A percentile compares a stretch with the other conserved stretches of the same genome.
phyloP scores from a whole-genome alignment of 2,797 vertebrate genomes.

The Hafferia zeledoni region DNA sequence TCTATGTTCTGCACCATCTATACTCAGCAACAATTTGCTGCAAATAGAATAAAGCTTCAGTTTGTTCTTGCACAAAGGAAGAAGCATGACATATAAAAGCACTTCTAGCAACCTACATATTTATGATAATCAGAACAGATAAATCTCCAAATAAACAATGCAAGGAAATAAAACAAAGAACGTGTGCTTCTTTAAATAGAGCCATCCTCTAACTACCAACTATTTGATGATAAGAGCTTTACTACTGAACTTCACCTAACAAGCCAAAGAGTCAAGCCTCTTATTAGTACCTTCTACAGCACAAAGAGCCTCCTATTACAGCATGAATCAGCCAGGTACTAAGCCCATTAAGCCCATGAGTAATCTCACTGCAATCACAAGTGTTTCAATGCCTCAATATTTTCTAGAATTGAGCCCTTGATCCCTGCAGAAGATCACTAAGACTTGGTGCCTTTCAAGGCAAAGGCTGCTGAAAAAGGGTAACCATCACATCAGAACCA shows the following conservation, averaged over 20 bases:
- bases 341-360: conserved; percentile 8
- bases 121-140: conserved; percentile 40
- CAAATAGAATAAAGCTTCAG: conserved; percentile 24
- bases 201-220: neutral
- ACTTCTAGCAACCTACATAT: neutral
- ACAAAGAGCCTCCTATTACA: conserved; percentile 3
- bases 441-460: neutral
- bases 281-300: neutral
- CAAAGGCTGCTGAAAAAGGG: neutral
- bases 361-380: conserved; percentile 22
- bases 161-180: neutral
- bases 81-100: conserved; percentile 10
- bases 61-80: neutral
- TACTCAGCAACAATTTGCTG: conserved; percentile 31
- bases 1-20: conserved; percentile 9
- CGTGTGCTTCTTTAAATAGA: neutral
- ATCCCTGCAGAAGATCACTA: neutral
- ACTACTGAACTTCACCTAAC: neutral
- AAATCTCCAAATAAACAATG: neutral
- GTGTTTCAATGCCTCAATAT: neutral
- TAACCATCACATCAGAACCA: neutral
- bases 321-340: conserved; percentile 36
- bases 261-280: neutral
- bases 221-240: neutral
- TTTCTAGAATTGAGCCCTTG: neutral